Base-by-base conservation (phyloP, 2,113 vertebrate species). In the Amphilophus citrinellus region DNA sequence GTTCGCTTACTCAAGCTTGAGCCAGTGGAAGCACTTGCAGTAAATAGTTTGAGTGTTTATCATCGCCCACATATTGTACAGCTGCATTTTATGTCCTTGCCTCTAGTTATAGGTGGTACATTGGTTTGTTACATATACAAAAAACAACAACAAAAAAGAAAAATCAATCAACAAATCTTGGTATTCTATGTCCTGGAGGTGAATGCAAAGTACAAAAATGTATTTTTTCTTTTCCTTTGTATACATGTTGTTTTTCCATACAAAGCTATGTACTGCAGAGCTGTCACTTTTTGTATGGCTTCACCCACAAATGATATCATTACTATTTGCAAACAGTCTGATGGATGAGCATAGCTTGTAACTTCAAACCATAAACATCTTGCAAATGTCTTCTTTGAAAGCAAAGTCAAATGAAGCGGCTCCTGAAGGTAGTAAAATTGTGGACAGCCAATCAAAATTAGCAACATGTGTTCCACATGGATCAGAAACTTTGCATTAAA, bases 51-150 rank as follows among this genome's bases (percentile, higher is more conserved):
- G 44, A 50, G 42, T 68, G 2, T 47, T 27, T 50, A 68, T 47
- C n/a, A 71, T 18, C 5, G 0, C 15, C 10, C 66, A 71, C 66
- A 47, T 71, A 18, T 71, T 71, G 44, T 71, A 71, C 44, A 50
- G 15, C 66, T 71, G 24, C 66, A 50, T 50, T 68, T 71, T 71
- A 71, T 50, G 66, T 50, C 44, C 44, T 71, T 71, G 66, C 44
- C 44, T 71, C 9, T 71, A 71, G 24, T 42, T 71, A 7, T 50
- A 50, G 66, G 15, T 68, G 27, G 4, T 50, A 50, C 42, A 30
- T 18, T 10, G 27, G 42, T 50, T 68, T 68, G 3, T 47, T 7
- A 50, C 10, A 39, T 22, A 32, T 32, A 27, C 27, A 27, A 27
- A 27, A 27, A 27, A 27, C 27, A 27, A 32, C 5, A 32, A 6